A percentile compares a stretch with the other conserved stretches of the same genome.
Conservation (phyloP, 2,888 invertebrate species). For the Escarpia spicata region DNA sequence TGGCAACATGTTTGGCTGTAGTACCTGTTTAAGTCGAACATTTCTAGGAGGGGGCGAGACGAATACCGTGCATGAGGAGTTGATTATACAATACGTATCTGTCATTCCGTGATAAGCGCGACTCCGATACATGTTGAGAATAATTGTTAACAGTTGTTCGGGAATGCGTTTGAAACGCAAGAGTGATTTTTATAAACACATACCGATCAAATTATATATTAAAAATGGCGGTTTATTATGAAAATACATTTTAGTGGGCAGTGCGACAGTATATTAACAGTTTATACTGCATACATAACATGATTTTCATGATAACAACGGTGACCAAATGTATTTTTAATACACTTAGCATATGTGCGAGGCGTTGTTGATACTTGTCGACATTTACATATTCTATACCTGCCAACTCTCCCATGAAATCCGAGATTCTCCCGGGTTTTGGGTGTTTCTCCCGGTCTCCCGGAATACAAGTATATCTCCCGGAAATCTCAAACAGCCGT, state of each 20-base stretch:
- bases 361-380: neutral
- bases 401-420: too few species aligned
- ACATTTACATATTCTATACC: neutral
- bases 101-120: too few species aligned
- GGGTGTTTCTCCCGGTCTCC: too few species aligned
- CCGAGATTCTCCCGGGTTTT: too few species aligned
- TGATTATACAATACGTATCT: too few species aligned
- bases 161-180: neutral
- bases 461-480: too few species aligned
- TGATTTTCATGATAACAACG: too few species aligned
- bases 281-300: too few species aligned
- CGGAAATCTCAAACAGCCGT: too few species aligned
- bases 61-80: too few species aligned
- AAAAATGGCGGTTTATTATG: neutral
- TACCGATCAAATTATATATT: neutral
- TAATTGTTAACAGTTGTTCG: neutral
- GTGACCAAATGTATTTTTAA: too few species aligned
- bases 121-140: neutral
- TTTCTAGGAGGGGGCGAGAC: neutral
- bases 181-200: neutral
- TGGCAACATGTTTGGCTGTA: neutral
- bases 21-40: neutral
- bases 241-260: neutral
- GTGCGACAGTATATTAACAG: too few species aligned
- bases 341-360: neutral